These are phyloP conservation scores for Microcebus jonahi DNA, from an alignment of 2,113 vertebrate species.

Conservation along the genomic window DNA sequence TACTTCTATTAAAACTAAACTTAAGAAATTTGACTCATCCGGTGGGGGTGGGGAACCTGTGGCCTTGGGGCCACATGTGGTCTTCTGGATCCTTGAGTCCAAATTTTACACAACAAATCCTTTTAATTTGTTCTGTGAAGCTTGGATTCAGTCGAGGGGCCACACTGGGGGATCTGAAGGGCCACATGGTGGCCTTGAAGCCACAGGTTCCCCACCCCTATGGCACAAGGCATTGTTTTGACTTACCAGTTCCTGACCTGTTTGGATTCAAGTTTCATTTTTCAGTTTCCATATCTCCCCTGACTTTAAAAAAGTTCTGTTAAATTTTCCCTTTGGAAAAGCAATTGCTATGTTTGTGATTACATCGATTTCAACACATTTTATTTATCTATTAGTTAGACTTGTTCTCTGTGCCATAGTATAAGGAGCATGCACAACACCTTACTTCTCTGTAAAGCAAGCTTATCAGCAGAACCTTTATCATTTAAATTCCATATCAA, in stretches of 20 bases:
- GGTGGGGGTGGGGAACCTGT: no score
- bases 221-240: neutral
- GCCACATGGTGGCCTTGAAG: no score
- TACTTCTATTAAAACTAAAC: slow-evolving; percentile 1
- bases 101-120: no score
- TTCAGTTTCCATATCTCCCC: neutral
- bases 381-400: neutral
- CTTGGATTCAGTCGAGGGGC: no score
- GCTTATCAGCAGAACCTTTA: neutral
- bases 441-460: neutral
- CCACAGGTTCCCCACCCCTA: no score
- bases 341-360: neutral
- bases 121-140: no score
- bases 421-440: neutral
- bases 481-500: neutral
- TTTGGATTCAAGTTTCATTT: slow-evolving; percentile 7
- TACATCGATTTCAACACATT: neutral
- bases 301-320: neutral
- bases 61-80: no score
- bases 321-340: neutral
- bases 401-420: neutral
- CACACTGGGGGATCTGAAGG: no score
- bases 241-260: neutral
- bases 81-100: no score
- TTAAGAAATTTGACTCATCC: neutral